phyloP scores from a whole-genome alignment of 2,113 vertebrate genomes.

The Scortum barcoo region DNA sequence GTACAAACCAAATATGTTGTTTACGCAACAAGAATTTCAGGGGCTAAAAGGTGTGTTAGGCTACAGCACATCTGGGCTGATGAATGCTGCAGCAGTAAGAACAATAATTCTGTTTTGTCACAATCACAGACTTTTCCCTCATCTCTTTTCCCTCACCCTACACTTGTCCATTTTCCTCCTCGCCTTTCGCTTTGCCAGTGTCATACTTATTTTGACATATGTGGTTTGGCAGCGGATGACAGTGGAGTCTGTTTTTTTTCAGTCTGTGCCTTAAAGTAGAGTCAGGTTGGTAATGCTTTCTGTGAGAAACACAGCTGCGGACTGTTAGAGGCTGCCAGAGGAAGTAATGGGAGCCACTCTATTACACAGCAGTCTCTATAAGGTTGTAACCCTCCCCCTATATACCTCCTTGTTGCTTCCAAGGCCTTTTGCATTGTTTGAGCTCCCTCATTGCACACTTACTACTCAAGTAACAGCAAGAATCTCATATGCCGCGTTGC shows the following conservation, averaged over 20 bases:
- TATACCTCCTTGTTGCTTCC: slow-evolving; percentile 19
- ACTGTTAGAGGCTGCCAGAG: slow-evolving; percentile 71
- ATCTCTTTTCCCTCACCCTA: slow-evolving; percentile 43
- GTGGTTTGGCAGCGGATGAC: slow-evolving; percentile 78
- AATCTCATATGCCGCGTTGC: slow-evolving; percentile 9
- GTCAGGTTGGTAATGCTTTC: slow-evolving; percentile 73
- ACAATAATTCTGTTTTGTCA: slow-evolving; percentile 55
- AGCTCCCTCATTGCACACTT: slow-evolving; percentile 6
- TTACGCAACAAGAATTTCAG: not conserved
- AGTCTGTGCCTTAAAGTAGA: slow-evolving; percentile 70
- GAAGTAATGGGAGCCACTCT: slow-evolving; percentile 75
- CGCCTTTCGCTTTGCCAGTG: slow-evolving; percentile 65
- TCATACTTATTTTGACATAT: slow-evolving; percentile 74
- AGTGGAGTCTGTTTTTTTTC: slow-evolving; percentile 66
- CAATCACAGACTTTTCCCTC: slow-evolving; percentile 49
- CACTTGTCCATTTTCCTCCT: slow-evolving; percentile 76
- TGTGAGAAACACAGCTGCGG: slow-evolving; percentile 81
- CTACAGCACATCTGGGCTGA: slow-evolving; percentile 2
- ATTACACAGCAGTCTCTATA: slow-evolving; percentile 72
- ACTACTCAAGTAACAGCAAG: slow-evolving; percentile 4
- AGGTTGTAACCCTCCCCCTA: slow-evolving; percentile 52
- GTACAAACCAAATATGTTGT: slow-evolving; percentile 1
- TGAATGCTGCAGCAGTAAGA: slow-evolving; percentile 22
- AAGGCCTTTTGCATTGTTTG: slow-evolving; percentile 48
- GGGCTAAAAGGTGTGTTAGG: too few species aligned